These are phyloP conservation scores for Calameuta pallipes DNA, from an alignment of 2,888 invertebrate genomes.

Conservation along the genomic window DNA sequence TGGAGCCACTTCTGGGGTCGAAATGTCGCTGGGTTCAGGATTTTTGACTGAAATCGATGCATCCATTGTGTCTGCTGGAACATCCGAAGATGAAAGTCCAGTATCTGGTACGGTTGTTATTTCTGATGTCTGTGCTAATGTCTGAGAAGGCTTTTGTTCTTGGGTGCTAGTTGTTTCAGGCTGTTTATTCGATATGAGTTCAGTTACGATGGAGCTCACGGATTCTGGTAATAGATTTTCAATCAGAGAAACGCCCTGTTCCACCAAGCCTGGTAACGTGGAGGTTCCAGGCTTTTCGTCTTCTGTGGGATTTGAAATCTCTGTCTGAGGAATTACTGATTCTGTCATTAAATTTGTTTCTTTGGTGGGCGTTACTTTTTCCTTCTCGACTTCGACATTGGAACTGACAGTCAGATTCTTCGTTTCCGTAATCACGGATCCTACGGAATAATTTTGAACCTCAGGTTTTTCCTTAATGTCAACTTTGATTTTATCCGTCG, in stretches of 20 bases:
- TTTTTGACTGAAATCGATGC: neutral
- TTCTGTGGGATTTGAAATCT: neutral
- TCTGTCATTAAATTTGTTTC: neutral
- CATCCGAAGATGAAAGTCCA: neutral
- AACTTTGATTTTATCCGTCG: neutral
- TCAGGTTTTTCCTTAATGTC: neutral
- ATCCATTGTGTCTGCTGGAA: neutral
- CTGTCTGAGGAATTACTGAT: neutral
- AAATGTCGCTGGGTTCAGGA: neutral
- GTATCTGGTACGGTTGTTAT: neutral
- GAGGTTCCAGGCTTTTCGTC: conserved; percentile 13
- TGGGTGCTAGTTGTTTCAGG: conserved; percentile 15
- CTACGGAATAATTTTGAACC: neutral
- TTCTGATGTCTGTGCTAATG: neutral
- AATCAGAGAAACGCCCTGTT: conserved; percentile 2
- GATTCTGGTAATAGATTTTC: conserved; percentile 14
- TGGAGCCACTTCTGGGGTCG: conserved; percentile 4
- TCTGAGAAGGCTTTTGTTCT: conserved; percentile 20
- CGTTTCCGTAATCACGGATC: neutral
- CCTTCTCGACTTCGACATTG: neutral
- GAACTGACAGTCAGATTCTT: neutral
- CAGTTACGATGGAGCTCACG: conserved; percentile 14
- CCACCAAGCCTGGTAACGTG: neutral
- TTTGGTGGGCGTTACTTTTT: neutral
- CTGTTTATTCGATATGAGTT: conserved; percentile 14